phyloP scores from a whole-genome alignment of 2,888 invertebrate species.

The Congeria kusceri region DNA sequence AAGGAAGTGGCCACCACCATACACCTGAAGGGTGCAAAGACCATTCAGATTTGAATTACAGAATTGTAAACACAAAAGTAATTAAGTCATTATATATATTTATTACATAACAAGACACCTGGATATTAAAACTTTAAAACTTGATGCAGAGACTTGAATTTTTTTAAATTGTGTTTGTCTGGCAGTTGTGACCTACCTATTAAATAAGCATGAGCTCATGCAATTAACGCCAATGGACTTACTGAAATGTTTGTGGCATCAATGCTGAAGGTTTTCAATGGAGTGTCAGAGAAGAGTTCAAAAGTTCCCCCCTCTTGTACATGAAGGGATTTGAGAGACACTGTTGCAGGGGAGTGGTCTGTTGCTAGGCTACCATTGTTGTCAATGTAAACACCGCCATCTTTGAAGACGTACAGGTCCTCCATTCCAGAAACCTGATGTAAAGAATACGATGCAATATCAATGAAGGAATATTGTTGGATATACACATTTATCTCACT shows the following conservation, averaged over 20 bases:
- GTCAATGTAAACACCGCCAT: slow-evolving; percentile 68
- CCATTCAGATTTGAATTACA: too few species aligned
- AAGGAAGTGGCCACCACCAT: slow-evolving; percentile 75
- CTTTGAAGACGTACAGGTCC: slow-evolving; percentile 77
- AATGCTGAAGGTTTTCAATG: slow-evolving; percentile 51
- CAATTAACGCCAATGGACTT: slow-evolving; percentile 10
- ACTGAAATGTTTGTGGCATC: slow-evolving; percentile 66
- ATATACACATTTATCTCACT: too few species aligned
- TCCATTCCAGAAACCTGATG: slow-evolving; percentile 74
- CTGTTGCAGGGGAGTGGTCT: slow-evolving; percentile 32
- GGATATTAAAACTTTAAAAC: too few species aligned
- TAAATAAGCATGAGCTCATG: too few species aligned
- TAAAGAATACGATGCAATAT: too few species aligned
- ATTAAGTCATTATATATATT: too few species aligned
- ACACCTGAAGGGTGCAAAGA: slow-evolving; percentile 70
- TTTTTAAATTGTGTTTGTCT: too few species aligned
- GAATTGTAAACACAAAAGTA: too few species aligned
- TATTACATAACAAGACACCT: too few species aligned
- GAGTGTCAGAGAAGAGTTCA: slow-evolving; percentile 58
- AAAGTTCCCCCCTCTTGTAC: slow-evolving; percentile 76
- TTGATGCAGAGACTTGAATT: too few species aligned
- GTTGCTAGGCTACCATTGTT: slow-evolving; percentile 70
- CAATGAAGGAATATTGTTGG: too few species aligned
- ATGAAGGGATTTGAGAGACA: slow-evolving; percentile 71
- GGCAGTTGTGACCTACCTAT: too few species aligned